These are phyloP conservation scores for Lichenostomus cassidix DNA, from an alignment of 2,113 vertebrate species.

Conservation along the genomic window DNA sequence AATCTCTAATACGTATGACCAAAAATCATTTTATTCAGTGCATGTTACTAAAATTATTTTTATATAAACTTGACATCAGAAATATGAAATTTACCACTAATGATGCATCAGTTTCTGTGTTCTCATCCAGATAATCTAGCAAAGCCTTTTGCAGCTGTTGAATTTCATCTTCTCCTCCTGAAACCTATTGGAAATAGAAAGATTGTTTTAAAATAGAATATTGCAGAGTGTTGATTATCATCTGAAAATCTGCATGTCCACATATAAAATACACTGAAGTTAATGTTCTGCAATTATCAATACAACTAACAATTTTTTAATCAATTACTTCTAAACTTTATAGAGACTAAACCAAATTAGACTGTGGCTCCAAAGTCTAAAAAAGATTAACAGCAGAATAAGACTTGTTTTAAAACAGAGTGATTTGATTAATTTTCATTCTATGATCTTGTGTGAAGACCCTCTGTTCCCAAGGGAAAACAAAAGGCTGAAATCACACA, in stretches of 20 bases:
- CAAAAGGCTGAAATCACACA: not conserved
- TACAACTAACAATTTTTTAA: not conserved
- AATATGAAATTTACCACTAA: conserved; percentile 81
- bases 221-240: not conserved
- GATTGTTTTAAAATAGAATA: not conserved
- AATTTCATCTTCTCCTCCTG: conserved; percentile 86
- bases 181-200: conserved; percentile 60
- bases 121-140: conserved; percentile 91
- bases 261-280: not conserved
- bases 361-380: not conserved
- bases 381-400: not conserved
- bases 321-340: not conserved
- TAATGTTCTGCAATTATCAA: not conserved
- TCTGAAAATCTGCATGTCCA: not conserved
- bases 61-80: not conserved
- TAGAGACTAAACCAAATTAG: not conserved
- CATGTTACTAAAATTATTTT: not conserved
- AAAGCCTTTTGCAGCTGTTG: conserved; percentile 94
- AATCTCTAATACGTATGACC: not conserved
- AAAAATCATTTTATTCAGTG: not conserved
- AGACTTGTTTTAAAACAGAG: not conserved
- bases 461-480: not conserved
- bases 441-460: not conserved
- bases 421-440: not conserved
- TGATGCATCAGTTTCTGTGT: conserved; percentile 90